Evolutionary conservation across 2,113 vertebrate genomes (phyloP).

Genomic region (Lucifuga dentata): DNA sequence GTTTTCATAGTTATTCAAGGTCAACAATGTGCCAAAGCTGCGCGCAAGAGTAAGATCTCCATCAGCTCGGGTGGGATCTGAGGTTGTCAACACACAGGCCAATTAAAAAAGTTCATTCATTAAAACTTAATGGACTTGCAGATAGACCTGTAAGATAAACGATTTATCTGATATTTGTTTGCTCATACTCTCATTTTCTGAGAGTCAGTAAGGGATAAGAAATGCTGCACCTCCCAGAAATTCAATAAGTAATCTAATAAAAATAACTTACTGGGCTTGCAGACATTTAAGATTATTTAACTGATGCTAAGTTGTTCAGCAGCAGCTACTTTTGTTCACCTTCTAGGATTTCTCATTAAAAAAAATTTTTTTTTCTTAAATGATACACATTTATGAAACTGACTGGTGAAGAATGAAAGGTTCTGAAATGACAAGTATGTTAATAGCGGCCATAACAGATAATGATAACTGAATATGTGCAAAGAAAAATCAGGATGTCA

Average conservation of each 20-base stretch:
- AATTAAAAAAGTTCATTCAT: slow-evolving; percentile 77
- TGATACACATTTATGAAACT: slow-evolving; percentile 12
- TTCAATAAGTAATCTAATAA: slow-evolving; percentile 56
- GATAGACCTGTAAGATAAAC: slow-evolving; percentile 62
- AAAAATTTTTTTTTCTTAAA: slow-evolving; percentile 3
- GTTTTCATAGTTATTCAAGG: slow-evolving; percentile 58
- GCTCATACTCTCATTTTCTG: slow-evolving; percentile 26
- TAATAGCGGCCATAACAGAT: no score
- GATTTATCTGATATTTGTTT: slow-evolving; percentile 71
- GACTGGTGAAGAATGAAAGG: slow-evolving; percentile 16
- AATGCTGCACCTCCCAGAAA: slow-evolving; percentile 30
- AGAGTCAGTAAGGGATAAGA: slow-evolving; percentile 45
- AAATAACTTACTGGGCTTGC: slow-evolving; percentile 32
- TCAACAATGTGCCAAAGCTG: slow-evolving; percentile 39
- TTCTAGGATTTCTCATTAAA: slow-evolving; percentile 35
- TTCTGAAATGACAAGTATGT: no score
- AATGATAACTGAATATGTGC: no score
- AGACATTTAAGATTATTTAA: slow-evolving; percentile 40
- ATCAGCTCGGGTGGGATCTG: slow-evolving; percentile 43
- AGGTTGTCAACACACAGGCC: slow-evolving; percentile 66
- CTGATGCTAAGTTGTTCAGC: slow-evolving; percentile 32
- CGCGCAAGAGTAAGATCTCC: slow-evolving; percentile 33
- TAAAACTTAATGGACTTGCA: slow-evolving; percentile 66
- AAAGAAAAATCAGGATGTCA: no score
- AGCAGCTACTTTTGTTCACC: slow-evolving; percentile 25